These are phyloP conservation scores for Macropis europaea DNA, from an alignment of 2,888 invertebrate species.

Conservation along the genomic window DNA sequence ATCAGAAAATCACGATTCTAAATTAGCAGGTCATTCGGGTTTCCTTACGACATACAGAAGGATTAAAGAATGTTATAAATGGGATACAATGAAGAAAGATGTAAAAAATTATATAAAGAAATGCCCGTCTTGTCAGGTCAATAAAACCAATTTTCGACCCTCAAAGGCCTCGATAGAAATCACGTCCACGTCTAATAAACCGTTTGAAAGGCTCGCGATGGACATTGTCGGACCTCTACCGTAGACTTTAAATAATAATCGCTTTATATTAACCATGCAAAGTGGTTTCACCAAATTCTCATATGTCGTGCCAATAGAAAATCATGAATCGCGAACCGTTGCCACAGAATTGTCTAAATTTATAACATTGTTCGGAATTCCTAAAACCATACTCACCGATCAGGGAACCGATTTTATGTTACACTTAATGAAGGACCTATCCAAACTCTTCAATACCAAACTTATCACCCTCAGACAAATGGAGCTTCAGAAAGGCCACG, in stretches of 20 bases:
- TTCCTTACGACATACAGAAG: background rate
- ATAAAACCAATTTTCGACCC: slow-evolving; percentile 4
- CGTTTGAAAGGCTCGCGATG: background rate
- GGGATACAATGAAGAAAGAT: background rate
- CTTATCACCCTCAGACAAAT: slow-evolving; percentile 8
- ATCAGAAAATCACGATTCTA: background rate
- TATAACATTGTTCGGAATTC: slow-evolving; percentile 17
- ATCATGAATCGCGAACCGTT: slow-evolving; percentile 6
- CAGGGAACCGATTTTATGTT: slow-evolving; percentile 13
- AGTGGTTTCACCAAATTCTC: slow-evolving; percentile 11
- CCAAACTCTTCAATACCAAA: background rate
- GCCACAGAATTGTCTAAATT: slow-evolving; percentile 9
- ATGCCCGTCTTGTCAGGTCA: slow-evolving; percentile 11
- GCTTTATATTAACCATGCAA: slow-evolving; percentile 12
- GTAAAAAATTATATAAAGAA: slow-evolving; percentile 3
- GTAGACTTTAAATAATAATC: slow-evolving; percentile 8
- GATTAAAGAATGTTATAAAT: background rate
- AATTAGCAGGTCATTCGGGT: background rate
- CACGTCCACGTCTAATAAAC: background rate
- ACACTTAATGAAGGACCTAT: background rate
- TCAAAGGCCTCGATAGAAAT: slow-evolving; percentile 13
- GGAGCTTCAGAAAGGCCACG: slow-evolving; percentile 4
- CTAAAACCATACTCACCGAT: slow-evolving; percentile 8
- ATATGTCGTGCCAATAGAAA: background rate
- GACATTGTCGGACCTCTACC: slow-evolving; percentile 13